Evolutionary conservation across 2,888 invertebrate species (phyloP).

Genomic region (Phortica magna): DNA sequence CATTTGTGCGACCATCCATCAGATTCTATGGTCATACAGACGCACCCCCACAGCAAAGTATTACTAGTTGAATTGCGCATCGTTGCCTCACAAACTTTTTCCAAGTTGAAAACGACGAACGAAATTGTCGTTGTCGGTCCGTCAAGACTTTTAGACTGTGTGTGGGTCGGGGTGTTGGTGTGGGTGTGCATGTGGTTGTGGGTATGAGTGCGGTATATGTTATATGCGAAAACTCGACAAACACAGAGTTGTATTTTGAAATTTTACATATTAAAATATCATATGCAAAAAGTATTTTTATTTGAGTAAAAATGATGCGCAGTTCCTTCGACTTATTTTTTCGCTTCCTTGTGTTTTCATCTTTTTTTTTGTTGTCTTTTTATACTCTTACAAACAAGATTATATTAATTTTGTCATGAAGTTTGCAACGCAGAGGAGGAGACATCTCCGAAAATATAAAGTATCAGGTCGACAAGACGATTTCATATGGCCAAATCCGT

Average conservation of each 20-base stretch:
- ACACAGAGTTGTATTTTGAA: constrained; percentile 51
- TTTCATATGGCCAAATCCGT: too few relatives aligned
- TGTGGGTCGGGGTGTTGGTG: constrained; percentile 10
- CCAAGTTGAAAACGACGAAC: neutral
- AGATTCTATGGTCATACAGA: constrained; percentile 38
- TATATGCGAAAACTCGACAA: neutral
- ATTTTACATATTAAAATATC: constrained; percentile 73
- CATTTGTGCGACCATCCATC: neutral
- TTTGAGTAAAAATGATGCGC: constrained; percentile 52
- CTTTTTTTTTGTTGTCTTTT: constrained; percentile 36
- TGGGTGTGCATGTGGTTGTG: constrained; percentile 36
- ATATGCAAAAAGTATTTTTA: constrained; percentile 67
- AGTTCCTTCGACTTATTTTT: constrained; percentile 3
- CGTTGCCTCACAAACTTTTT: constrained; percentile 68
- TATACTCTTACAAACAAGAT: too few relatives aligned
- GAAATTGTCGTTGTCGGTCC: neutral
- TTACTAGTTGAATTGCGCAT: constrained; percentile 59
- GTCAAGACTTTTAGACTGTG: neutral
- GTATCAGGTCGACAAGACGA: too few relatives aligned
- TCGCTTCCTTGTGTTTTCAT: neutral
- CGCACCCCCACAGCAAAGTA: neutral
- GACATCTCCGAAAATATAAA: too few relatives aligned
- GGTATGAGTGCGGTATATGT: constrained; percentile 48
- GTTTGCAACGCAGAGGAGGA: too few relatives aligned
- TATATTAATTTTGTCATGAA: too few relatives aligned